Evolutionary conservation across 2,797 vertebrate species (phyloP).

Genomic region (Simalia tracyae): DNA sequence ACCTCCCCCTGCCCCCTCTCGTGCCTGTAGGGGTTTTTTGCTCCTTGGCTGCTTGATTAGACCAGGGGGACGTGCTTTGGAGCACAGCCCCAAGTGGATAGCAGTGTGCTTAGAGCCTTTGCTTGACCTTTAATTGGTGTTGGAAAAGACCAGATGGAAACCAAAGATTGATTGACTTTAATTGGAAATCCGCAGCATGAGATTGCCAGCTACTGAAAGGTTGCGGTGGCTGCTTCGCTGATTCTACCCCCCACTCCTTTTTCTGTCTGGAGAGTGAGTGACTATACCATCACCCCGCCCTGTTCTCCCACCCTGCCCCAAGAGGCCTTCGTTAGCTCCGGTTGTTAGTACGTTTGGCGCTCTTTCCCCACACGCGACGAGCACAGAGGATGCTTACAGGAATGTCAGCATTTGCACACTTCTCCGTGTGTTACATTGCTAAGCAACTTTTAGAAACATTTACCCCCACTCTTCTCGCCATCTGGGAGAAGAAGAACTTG

Average conservation of each 20-base stretch:
- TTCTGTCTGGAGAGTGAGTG: neutral
- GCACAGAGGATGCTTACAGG: constrained; percentile 63
- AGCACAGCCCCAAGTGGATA: neutral
- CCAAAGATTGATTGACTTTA: neutral
- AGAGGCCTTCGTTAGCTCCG: constrained; percentile 45
- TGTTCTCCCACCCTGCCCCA: constrained; percentile 34
- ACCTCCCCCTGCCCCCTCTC: neutral
- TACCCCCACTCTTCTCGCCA: constrained; percentile 65
- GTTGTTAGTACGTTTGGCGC: constrained; percentile 60
- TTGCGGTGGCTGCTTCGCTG: neutral
- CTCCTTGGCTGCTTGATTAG: neutral
- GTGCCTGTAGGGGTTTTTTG: neutral
- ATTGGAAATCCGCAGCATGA: neutral
- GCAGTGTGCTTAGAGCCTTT: neutral
- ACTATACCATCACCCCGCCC: neutral
- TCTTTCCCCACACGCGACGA: constrained; percentile 55
- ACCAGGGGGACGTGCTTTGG: neutral
- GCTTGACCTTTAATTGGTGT: neutral
- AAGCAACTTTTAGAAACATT: constrained; percentile 73
- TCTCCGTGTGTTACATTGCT: constrained; percentile 70
- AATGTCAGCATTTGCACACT: constrained; percentile 68
- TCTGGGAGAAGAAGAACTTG: constrained; percentile 66
- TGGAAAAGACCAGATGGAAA: neutral
- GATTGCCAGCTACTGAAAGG: constrained; percentile 13
- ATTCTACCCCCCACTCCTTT: no score